Conservation (phyloP, 2,797 vertebrate species). For the Cephalopachus bancanus region DNA sequence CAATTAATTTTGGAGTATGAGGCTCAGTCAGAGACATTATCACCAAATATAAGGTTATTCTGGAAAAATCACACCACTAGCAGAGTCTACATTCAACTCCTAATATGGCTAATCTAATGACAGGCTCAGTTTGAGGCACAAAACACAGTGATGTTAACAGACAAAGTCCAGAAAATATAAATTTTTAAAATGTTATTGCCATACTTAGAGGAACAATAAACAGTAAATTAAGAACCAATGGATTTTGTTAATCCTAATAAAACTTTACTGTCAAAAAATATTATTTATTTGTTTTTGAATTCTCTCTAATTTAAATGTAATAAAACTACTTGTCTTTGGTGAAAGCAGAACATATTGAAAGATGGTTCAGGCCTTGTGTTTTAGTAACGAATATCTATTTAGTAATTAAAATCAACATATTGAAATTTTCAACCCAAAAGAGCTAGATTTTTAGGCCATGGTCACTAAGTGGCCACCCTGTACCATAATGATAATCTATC, state of each 20-base stretch:
- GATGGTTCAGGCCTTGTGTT: neutral
- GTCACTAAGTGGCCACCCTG: neutral
- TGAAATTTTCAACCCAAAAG: neutral
- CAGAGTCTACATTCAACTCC: neutral
- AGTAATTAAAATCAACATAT: neutral
- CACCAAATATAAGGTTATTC: neutral
- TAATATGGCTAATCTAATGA: accelerated
- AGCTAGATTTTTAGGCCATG: neutral
- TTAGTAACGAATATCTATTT: neutral
- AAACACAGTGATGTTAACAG: neutral
- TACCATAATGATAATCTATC: neutral
- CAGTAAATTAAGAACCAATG: neutral
- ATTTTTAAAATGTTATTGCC: neutral
- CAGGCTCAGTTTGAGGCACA: neutral
- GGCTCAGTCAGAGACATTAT: neutral
- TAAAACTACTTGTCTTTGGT: neutral
- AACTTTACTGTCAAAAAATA: neutral
- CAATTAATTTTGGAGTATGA: neutral
- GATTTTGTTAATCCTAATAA: neutral
- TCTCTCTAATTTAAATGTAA: neutral
- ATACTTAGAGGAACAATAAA: constrained; percentile 29
- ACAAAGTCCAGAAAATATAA: neutral
- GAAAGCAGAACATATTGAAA: neutral
- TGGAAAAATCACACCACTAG: neutral
- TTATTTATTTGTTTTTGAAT: neutral